Conservation (phyloP, 2,113 vertebrate species). For the Speoplatyrhinus poulsoni region DNA sequence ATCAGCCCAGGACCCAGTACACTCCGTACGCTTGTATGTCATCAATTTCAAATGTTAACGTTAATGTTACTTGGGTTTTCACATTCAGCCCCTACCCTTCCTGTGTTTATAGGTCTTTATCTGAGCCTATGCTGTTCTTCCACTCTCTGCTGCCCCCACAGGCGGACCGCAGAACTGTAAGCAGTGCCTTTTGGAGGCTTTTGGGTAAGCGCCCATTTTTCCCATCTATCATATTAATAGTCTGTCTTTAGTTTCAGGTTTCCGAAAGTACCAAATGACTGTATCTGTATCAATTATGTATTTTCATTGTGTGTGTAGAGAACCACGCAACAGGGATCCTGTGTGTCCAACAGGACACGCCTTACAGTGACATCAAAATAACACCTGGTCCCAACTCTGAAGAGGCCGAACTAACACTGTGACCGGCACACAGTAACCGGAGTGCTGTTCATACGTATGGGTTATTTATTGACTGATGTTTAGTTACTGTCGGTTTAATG, state of each 20-base stretch:
- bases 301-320: constrained; percentile 36
- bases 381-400: constrained; percentile 9
- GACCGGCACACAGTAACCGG: not conserved
- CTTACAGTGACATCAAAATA: constrained; percentile 58
- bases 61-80: too few species aligned
- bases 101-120: constrained; percentile 17
- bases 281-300: not conserved
- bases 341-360: constrained; percentile 41
- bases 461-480: too few species aligned
- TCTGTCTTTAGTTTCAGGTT: not conserved
- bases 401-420: not conserved
- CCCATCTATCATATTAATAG: not conserved
- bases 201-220: constrained; percentile 53
- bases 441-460: not conserved
- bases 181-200: constrained; percentile 48
- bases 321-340: constrained; percentile 30
- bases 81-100: too few species aligned
- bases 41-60: too few species aligned
- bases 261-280: not conserved
- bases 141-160: constrained; percentile 47
- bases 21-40: too few species aligned
- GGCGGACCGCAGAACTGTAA: constrained; percentile 49
- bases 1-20: too few species aligned
- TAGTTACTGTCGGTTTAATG: too few species aligned
- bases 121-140: constrained; percentile 26